Evolutionary conservation across 2,113 vertebrate species (phyloP), one percentile per base, ranked within the genome.

Genomic region (Urocolius indicus): DNA sequence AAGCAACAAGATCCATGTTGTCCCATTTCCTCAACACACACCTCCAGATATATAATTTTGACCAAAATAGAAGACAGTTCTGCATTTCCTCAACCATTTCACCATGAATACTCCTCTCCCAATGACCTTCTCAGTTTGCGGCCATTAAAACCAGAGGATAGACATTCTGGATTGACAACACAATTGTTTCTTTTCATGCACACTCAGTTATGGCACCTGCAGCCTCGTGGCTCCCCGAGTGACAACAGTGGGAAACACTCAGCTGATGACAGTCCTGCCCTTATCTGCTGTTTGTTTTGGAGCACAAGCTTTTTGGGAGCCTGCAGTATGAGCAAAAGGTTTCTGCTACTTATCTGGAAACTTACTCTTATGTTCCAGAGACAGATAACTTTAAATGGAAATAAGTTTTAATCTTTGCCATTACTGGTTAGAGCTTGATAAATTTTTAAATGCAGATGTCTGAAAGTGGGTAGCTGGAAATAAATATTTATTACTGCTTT

Each of bases 141-240:
- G 1, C 0, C 34, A 7, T 34, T 82, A 36, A 46, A 90, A 71
- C 9, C 38, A 78, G 17, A 62, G 27, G 23, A 26, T 0, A 10
- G 11, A 23, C 1, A 3, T 55, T 86, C 43, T 65, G 67, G 20
- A 32, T 10, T 63, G 38, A 29, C 43, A 36, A 10, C 29, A 17
- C 0, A 0, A 49, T 8, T 5, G 12, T 46, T n/a, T 13, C 30
- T 72, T 74, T 62, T 67, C 8, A 1, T n/a, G 15, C 10, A 3
- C 12, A 63, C 22, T 19, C 30, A 2, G 0, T 29, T 45, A 24
- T 22, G 21, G 36, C n/a, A 77, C 16, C 36, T 10, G 1, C 0
- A 1, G 26, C 30, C 34, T 67, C 3, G 0, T 62, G 49, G 59
- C 26, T 81, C 12, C 51, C 29, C 48, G 58, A 19, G 45, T 76